Base-by-base conservation (phyloP, 2,113 vertebrate species). In the Ciconia boyciana region DNA sequence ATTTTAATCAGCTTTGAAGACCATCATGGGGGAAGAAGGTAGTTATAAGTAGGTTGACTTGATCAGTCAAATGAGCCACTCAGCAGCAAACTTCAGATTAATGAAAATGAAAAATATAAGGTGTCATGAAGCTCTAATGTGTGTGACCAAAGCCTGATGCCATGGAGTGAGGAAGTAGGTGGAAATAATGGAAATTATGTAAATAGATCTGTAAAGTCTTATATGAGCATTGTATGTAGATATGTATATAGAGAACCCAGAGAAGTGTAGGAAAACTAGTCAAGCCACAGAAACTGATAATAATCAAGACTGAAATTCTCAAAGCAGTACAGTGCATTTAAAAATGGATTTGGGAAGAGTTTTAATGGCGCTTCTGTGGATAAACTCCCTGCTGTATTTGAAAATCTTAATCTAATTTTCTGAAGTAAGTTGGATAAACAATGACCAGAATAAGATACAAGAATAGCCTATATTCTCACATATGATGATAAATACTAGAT, bases 361-460 rank as follows among this genome's bases (percentile, higher is more conserved):
- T 92, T 83, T 75, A 75, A 32, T 5, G 6, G 19, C 7, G 9
- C 26, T 83, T 94, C 36, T 74, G 60, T 77, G 51, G 62, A 46
- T 75, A 89, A 78, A 55, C 7, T 57, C 68, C 12, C 48, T 84
- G 20, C 22, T 75, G 74, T 68, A 43, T 93, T 92, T 93, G 61
- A 91, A 94, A 87, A 80, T 82, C 43, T 70, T 77, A 61, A 88
- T 69, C 19, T 60, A 71, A 81, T 94, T 83, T 92, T 93, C 61
- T 93, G 39, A 93, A 81, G 26, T 76, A 69, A 52, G 55, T 32
- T 76, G 57, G 52, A 89, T 89, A 93, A 95, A 83, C 51, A 86
- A 43, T 81, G 88, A 70, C 39, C 32, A 87, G 61, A 83, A 74
- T 70, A 62, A 90, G 19, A 58, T 71, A 74, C 15, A 83, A 80